These are phyloP conservation scores for Andrena praecox DNA, from an alignment of 2,888 invertebrate species.

Conservation along the genomic window DNA sequence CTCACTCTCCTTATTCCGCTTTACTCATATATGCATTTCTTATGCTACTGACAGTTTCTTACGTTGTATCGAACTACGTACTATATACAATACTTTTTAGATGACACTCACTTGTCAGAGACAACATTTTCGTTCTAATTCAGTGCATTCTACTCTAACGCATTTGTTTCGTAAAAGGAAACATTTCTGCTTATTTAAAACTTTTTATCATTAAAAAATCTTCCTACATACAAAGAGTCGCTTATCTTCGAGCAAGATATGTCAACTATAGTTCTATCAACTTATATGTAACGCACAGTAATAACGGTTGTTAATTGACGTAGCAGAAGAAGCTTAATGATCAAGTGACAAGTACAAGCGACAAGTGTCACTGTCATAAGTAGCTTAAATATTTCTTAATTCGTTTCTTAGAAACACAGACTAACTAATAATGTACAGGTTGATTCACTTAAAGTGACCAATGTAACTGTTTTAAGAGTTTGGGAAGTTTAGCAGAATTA, in stretches of 20 bases:
- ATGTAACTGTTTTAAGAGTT: background rate
- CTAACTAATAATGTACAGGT: background rate
- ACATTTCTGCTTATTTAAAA: background rate
- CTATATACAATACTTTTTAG: background rate
- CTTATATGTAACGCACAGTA: background rate
- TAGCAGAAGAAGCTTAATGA: background rate
- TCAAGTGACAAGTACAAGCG: background rate
- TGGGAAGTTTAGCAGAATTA: background rate
- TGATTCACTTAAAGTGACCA: background rate
- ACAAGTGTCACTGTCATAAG: background rate
- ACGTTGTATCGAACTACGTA: background rate
- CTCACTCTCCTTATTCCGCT: background rate
- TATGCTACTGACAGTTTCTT: background rate
- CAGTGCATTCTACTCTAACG: background rate
- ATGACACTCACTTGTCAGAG: background rate
- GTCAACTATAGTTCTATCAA: background rate
- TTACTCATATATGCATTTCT: background rate
- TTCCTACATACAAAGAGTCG: background rate
- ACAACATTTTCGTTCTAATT: background rate
- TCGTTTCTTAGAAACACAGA: background rate
- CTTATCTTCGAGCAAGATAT: constrained; percentile 10
- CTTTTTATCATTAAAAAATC: too few relatives aligned
- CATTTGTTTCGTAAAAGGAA: background rate
- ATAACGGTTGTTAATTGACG: background rate
- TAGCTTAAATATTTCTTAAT: background rate